Conservation (phyloP, 2,888 invertebrate genomes). For the Miltochrista miniata region DNA sequence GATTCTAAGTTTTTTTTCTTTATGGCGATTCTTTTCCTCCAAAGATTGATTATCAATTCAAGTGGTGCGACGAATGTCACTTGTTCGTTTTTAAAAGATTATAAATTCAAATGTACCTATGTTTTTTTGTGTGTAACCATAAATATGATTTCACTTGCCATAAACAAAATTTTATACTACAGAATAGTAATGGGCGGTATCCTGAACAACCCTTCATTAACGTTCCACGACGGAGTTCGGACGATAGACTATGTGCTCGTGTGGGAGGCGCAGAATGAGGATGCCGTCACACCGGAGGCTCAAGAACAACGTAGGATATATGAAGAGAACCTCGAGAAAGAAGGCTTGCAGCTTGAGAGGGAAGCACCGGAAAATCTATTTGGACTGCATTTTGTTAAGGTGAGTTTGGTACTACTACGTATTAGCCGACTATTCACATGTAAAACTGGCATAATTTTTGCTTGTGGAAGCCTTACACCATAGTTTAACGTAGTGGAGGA, state of each 20-base stretch:
- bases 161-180: constrained; percentile 16
- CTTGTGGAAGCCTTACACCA: too few species aligned
- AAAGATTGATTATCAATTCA: too few species aligned
- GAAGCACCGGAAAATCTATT: constrained; percentile 85
- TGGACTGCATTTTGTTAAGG: constrained; percentile 91
- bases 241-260: constrained; percentile 92
- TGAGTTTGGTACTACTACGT: too few species aligned
- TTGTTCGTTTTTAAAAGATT: too few species aligned
- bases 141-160: neutral
- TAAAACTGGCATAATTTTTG: too few species aligned
- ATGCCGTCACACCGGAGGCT: constrained; percentile 71
- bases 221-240: constrained; percentile 87
- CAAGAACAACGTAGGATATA: constrained; percentile 84
- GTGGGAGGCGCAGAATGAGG: constrained; percentile 86
- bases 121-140: too few species aligned
- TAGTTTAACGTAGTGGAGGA: too few species aligned
- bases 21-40: too few species aligned
- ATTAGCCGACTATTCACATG: too few species aligned
- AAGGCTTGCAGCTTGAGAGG: constrained; percentile 90
- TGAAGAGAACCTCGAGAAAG: constrained; percentile 87
- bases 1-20: too few species aligned
- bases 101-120: too few species aligned
- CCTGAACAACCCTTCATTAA: constrained; percentile 81
- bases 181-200: constrained; percentile 74
- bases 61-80: too few species aligned